Base-by-base conservation (phyloP, 2,113 vertebrate genomes). In the Toxotes chatareus region DNA sequence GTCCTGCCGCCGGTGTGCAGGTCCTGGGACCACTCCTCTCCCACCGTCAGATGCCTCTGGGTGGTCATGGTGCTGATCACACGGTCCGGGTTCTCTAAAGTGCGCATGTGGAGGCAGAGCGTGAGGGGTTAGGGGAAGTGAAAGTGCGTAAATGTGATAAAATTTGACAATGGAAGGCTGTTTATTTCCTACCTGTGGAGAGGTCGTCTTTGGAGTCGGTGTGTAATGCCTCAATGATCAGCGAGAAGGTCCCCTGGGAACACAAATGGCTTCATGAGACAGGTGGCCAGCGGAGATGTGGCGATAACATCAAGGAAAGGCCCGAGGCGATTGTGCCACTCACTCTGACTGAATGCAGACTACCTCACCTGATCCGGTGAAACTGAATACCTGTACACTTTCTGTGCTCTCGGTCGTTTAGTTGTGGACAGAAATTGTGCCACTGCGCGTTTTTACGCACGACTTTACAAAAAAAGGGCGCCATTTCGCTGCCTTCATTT, bases 1-100 rank as follows among this genome's bases (percentile, higher is more conserved):
- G 98, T 98, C 32, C 94, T 94, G 49, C 96, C 96, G 0, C 94
- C 96, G 47, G 96, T 98, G 92, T 99, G 98, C 72, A 99, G 95
- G 89, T 99, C 98, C 94, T 99, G 98, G 36, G 97, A 97, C 98
- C 98, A 99, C 42, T 98, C 97, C 21, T 99, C 98, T 0, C 98
- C 98, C 87, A 99, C 98, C 0, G 97, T 97, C 86, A 99, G 93
- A 86, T 98, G 98, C 73, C 98, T 92, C 95, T 99, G 98, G 0
- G 97, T 99, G 80, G 96, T 95, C 95, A 99, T 94, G 82, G 97
- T 98, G 93, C 98, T 99, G 92, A 99, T 99, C 65, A 99, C 95
- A 19, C 97, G 96, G 42, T 98, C 98, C 0, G 97, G 97, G 63
- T 97, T 98, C 80, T 99, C 98, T 99, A 32, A 14, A 14, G 12